Percentiles rank a stretch among this genome's conserved stretches.
Evolutionary conservation across 2,888 invertebrate genomes (phyloP).

Genomic region (Catocala sponsa): DNA sequence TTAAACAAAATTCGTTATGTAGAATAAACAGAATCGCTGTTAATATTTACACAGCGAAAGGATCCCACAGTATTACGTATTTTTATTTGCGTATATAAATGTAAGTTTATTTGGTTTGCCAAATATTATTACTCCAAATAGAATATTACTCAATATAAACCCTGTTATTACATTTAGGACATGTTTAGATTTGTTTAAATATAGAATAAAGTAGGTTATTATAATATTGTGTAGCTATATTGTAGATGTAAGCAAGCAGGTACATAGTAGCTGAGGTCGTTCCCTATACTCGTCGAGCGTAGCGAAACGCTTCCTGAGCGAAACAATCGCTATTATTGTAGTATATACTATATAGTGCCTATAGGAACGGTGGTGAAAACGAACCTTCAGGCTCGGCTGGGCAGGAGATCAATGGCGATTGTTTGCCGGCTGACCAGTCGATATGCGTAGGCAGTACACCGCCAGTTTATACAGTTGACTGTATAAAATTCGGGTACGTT

Average conservation of each 20-base stretch:
- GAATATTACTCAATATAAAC: constrained; percentile 5
- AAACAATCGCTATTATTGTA: constrained; percentile 82
- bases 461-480: constrained; percentile 5
- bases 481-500: background rate
- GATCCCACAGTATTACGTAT: constrained; percentile 14
- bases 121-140: background rate
- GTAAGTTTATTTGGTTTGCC: constrained; percentile 17
- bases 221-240: constrained; percentile 4
- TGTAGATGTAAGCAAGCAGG: constrained; percentile 52
- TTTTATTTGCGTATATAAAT: constrained; percentile 34
- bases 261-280: constrained; percentile 63
- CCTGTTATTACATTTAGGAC: constrained; percentile 4
- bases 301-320: constrained; percentile 80
- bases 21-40: constrained; percentile 20
- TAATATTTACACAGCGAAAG: constrained; percentile 31
- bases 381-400: constrained; percentile 83
- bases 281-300: constrained; percentile 71
- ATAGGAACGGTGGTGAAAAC: constrained; percentile 74
- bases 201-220: constrained; percentile 3
- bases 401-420: constrained; percentile 81
- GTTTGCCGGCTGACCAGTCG: constrained; percentile 65
- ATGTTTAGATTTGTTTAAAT: constrained; percentile 5
- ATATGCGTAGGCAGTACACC: constrained; percentile 52
- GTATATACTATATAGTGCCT: constrained; percentile 45
- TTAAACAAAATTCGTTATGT: constrained; percentile 22